These are phyloP conservation scores for Brachystomella parvula DNA, from an alignment of 1,140 invertebrate genomes.

Conservation along the genomic window DNA sequence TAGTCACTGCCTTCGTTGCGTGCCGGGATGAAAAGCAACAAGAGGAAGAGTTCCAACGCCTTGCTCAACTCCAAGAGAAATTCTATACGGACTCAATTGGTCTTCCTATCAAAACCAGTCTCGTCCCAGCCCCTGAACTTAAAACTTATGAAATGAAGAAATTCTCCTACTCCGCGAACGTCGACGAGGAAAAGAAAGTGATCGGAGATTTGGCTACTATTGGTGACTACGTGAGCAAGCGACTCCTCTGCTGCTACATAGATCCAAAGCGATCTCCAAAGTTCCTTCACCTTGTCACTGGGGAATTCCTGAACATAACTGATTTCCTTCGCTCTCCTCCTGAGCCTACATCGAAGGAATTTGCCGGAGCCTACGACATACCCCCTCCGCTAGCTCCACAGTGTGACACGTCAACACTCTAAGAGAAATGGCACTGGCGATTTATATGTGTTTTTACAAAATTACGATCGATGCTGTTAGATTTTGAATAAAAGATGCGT, in stretches of 20 bases:
- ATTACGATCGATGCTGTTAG: too few species aligned
- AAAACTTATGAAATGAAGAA: constrained; percentile 27
- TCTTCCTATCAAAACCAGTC: constrained; percentile 9
- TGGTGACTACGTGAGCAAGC: constrained; percentile 35
- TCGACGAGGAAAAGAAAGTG: constrained; percentile 4
- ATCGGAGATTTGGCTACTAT: constrained; percentile 23
- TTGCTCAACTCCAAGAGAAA: constrained; percentile 19
- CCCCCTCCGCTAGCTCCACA: neutral
- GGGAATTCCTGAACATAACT: constrained; percentile 28
- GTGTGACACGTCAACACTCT: too few species aligned
- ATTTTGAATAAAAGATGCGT: too few species aligned
- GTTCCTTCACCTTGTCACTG: constrained; percentile 31
- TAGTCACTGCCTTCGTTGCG: constrained; percentile 27
- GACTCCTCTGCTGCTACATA: constrained; percentile 32
- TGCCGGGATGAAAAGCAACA: constrained; percentile 19
- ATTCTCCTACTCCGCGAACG: constrained; percentile 8
- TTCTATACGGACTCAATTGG: constrained; percentile 26
- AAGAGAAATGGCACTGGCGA: too few species aligned
- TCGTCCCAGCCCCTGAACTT: constrained; percentile 16
- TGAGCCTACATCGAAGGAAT: neutral
- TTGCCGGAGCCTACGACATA: neutral
- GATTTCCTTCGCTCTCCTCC: constrained; percentile 14
- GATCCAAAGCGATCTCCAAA: constrained; percentile 9
- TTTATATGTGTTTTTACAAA: too few species aligned
- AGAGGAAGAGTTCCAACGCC: constrained; percentile 22